Base-by-base conservation (phyloP, 2,113 vertebrate species). In the Acanthisitta chloris region DNA sequence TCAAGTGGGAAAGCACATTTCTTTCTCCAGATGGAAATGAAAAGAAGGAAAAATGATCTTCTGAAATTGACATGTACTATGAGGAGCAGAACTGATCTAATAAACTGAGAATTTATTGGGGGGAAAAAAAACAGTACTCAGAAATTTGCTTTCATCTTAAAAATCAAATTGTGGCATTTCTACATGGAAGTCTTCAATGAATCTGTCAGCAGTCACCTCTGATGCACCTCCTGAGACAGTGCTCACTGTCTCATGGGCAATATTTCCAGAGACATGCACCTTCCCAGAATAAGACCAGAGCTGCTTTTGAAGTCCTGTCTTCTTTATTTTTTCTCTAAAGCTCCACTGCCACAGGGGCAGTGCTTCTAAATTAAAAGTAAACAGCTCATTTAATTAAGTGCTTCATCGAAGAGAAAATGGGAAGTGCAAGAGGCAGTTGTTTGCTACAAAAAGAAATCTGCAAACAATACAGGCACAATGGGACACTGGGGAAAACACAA, bases 321-420 rank as follows among this genome's bases (percentile, higher is more conserved):
- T 49, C 19, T 19, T 28, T 36, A 42, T 8, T 17, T 36, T 54
- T 54, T 54, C 31, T 18, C 11, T 91, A 58, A 82, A 89, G 64
- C 61, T 59, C 23, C 59, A 72, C 62, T 86, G 97, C 92, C 90
- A 91, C 36, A 1, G 95, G 91, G 88, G 57, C 66, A 94, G 81
- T 43, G 62, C 81, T 93, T 89, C 81, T 95, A 73, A 93, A 96
- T 96, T 90, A 96, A 95, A 96, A 96, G 86, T 87, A 97, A 97
- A 95, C 81, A 94, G 89, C 38, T 96, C 65, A 25, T 93, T 96
- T 95, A 96, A 97, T 97, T 86, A 92, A 97, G 94, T 87, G 92
- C 92, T 94, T 77, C 88, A 67, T 65, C n/a, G 9, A 64, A 67
- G 51, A 76, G 79, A 94, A 94, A 73, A 87, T 57, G 64, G 92